phyloP scores from a whole-genome alignment of 2,797 vertebrate species.

The Chaunax sp. region DNA sequence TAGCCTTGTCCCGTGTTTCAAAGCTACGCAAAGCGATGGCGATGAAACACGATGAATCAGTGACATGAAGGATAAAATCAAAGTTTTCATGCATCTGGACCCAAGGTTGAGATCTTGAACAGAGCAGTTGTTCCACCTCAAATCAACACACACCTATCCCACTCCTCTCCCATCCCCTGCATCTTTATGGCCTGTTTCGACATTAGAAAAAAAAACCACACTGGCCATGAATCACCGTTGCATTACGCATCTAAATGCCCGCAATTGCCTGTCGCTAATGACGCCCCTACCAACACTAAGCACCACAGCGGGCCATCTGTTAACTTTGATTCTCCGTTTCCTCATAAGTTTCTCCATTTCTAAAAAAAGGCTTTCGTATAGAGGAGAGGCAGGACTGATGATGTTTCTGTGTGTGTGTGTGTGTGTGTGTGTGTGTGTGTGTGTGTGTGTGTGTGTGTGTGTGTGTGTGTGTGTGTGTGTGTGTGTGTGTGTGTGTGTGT shows the following conservation, averaged over 20 bases:
- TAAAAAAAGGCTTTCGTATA: conserved; percentile 36
- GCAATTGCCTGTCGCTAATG: conserved; percentile 75
- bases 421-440: no score
- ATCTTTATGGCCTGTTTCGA: conserved; percentile 1
- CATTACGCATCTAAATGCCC: conserved; percentile 66
- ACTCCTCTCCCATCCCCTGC: conserved; percentile 18
- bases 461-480: no score
- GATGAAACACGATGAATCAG: conserved; percentile 25
- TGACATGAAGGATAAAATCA: neutral
- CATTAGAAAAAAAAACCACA: neutral
- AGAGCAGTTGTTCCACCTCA: neutral
- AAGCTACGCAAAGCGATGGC: conserved; percentile 18
- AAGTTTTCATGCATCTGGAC: conserved; percentile 13
- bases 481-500: no score
- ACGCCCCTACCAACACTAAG: conserved; percentile 50
- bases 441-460: no score
- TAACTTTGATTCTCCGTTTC: conserved; percentile 59
- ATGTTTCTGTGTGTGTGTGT: no score
- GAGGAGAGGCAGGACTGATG: conserved; percentile 17
- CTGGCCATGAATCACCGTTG: conserved; percentile 37
- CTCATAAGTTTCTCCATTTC: conserved; percentile 35
- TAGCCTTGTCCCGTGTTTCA: conserved; percentile 38
- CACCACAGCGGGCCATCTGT: conserved; percentile 67
- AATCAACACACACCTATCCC: neutral
- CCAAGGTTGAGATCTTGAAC: neutral